Evolutionary conservation across 1,140 invertebrate genomes (phyloP).

Genomic region (Zaprionus capensis): DNA sequence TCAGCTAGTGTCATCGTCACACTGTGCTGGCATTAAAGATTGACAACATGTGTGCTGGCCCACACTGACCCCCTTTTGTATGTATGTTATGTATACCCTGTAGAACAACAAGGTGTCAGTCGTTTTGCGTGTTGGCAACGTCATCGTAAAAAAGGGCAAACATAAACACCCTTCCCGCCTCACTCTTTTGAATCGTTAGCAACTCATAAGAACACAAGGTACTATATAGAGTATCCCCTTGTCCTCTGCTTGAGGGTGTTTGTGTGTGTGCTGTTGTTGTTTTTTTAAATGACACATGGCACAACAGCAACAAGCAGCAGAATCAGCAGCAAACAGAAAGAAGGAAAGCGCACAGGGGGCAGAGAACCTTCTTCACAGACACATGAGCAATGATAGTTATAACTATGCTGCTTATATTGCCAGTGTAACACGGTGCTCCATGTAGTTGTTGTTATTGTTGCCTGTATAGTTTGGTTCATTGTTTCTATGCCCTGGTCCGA

Average conservation of each 20-base stretch:
- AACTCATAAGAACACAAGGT: conserved; percentile 17
- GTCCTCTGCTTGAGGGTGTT: conserved; percentile 30
- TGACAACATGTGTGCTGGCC: conserved; percentile 27
- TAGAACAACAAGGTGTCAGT: conserved; percentile 49
- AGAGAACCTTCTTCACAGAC: conserved; percentile 46
- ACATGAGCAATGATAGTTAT: conserved; percentile 66
- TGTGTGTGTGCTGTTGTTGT: conserved; percentile 1
- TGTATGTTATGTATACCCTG: conserved; percentile 2
- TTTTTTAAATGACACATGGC: conserved; percentile 43
- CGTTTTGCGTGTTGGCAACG: conserved; percentile 47
- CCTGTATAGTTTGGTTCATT: conserved; percentile 49
- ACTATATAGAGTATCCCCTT: conserved; percentile 23
- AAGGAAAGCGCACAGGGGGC: background rate
- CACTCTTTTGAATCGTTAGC: background rate
- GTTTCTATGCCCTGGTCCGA: conserved; percentile 72
- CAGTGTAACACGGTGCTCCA: conserved; percentile 26
- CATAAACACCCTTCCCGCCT: conserved; percentile 37
- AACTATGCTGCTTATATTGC: conserved; percentile 46
- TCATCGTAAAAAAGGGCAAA: conserved; percentile 46
- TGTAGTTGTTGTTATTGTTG: conserved; percentile 14
- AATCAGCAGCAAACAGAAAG: conserved; percentile 9
- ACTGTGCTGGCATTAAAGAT: conserved; percentile 18
- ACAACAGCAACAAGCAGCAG: conserved; percentile 8
- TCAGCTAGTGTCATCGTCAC: conserved; percentile 9
- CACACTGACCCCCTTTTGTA: conserved; percentile 5